phyloP scores from a whole-genome alignment of 1,140 invertebrate species.

The Brachionus manjavacas region DNA sequence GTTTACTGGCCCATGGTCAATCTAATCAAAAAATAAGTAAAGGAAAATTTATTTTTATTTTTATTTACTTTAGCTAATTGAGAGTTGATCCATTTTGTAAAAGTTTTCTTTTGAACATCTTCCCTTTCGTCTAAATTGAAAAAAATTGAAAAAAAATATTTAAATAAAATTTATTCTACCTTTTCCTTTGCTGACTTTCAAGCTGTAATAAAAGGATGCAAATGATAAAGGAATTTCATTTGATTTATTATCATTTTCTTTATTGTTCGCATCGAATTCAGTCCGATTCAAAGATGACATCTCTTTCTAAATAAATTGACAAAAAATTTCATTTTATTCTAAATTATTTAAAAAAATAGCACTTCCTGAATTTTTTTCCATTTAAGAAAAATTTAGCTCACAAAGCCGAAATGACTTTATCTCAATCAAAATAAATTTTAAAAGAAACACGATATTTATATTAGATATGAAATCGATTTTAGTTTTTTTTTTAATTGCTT shows the following conservation, averaged over 20 bases:
- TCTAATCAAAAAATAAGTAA: not conserved
- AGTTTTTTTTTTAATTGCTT: not conserved
- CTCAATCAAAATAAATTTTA: not conserved
- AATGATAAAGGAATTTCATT: constrained; percentile 7
- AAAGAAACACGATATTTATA: not conserved
- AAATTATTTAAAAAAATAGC: no score
- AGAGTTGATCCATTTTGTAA: constrained; percentile 99
- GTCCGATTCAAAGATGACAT: not conserved
- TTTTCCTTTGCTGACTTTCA: constrained; percentile 39
- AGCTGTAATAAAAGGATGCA: constrained; percentile 40
- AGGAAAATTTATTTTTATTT: not conserved
- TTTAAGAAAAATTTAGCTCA: not conserved
- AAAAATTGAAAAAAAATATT: not conserved
- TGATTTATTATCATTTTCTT: not conserved
- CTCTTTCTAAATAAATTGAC: not conserved
- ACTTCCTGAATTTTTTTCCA: not conserved
- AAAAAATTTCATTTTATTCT: not conserved
- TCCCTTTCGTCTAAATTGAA: constrained; percentile 89
- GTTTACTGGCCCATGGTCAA: not conserved
- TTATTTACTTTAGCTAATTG: constrained; percentile 88
- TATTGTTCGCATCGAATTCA: not conserved
- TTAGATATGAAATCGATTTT: not conserved
- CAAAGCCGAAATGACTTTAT: not conserved
- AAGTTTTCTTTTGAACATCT: constrained; percentile 99
- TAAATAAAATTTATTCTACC: not conserved